Base-by-base conservation (phyloP, 1,140 invertebrate species). In the Drosophila arizonae region DNA sequence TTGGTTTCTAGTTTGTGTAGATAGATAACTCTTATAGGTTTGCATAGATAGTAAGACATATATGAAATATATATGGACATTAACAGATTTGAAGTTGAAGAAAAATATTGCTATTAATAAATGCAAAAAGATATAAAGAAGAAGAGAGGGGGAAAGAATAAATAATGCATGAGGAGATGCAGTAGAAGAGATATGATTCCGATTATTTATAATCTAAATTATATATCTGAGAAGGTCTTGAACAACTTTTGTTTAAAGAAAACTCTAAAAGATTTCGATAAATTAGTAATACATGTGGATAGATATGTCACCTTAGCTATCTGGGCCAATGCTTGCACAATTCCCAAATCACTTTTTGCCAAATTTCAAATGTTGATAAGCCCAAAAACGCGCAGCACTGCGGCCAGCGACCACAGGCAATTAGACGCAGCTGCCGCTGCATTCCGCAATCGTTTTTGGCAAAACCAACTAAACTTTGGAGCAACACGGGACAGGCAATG, bases 401-500 rank as follows among this genome's bases (percentile, higher is more conserved):
- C 21, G 30, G 48, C 24, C 24, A 39, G 26, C 54, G 48, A 63
- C 48, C 33, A 6, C 61, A 50, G 21, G 54, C 61, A 50, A 62
- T 66, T 69, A 74, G 61, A 61, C 61, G 68, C 68, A 68, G 70
- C 60, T 61, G 68, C 17, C 28, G 76, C 39, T 52, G 21, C 54
- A 46, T 69, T 55, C 43, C 9, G 43, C 24, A 10, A n/a, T 54
- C 57, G 51, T 46, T 62, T 73, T 63, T 43, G 65, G 61, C 70
- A 45, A 78, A 68, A 36, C 50, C 80, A 72, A 82, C 70, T 62
- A 63, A 82, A 68, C 79, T 72, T 65, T 63, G 4, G 9, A 17
- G 24, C 28, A 43, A 30, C 26, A 6, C 6, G 15, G 10, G 33
- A 10, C 46, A 54, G 30, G 11, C 36, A 51, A 21, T 57, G 39